phyloP scores from a whole-genome alignment of 2,888 invertebrate genomes.

The Stomorhina lunata region DNA sequence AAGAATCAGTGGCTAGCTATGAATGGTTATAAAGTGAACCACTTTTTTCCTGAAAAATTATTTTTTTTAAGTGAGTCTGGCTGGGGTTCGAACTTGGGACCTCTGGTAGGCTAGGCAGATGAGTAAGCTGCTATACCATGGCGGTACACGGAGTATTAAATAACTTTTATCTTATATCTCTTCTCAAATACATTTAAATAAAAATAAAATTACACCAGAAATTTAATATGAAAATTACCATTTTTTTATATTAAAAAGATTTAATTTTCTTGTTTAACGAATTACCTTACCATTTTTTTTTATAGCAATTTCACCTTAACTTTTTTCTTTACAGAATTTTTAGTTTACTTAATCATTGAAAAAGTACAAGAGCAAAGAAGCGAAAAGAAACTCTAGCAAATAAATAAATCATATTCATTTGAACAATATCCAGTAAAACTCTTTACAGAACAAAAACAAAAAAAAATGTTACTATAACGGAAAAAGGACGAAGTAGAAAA shows the following conservation, averaged over 20 bases:
- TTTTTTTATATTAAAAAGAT: not conserved
- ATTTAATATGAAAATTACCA: not conserved
- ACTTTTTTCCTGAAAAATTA: too few relatives aligned
- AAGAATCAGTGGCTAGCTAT: too few relatives aligned
- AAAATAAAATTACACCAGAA: not conserved
- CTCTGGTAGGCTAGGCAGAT: too few relatives aligned
- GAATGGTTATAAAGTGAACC: too few relatives aligned
- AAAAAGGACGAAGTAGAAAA: not conserved
- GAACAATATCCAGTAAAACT: not conserved
- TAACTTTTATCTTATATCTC: too few relatives aligned
- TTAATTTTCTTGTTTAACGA: not conserved
- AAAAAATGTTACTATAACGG: too few relatives aligned
- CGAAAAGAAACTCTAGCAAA: not conserved
- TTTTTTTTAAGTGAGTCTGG: too few relatives aligned
- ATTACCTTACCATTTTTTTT: not conserved
- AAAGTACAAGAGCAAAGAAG: not conserved
- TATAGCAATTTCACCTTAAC: not conserved
- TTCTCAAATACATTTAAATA: too few relatives aligned
- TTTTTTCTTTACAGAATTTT: constrained; percentile 23
- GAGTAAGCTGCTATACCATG: too few relatives aligned
- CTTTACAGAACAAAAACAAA: not conserved
- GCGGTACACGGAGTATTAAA: too few relatives aligned
- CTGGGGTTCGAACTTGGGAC: too few relatives aligned
- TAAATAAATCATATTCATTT: constrained; percentile 55
- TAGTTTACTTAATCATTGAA: constrained; percentile 11